Evolutionary conservation across 2,888 invertebrate genomes (phyloP).

Genomic region (Lycocerus yunnanus): DNA sequence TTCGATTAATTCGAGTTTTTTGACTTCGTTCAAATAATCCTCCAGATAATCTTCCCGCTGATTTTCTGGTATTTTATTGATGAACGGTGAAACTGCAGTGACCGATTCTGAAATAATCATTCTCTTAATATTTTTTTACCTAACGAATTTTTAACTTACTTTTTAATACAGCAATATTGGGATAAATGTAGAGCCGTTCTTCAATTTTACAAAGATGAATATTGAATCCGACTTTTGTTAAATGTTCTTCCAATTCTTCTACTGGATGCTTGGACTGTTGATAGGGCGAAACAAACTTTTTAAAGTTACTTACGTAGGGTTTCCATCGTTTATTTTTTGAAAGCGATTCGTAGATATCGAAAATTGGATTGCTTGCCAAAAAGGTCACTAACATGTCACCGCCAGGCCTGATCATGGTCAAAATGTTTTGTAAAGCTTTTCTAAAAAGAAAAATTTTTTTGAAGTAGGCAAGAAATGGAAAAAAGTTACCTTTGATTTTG

Average conservation of each 20-base stretch:
- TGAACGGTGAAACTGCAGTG: constrained; percentile 72
- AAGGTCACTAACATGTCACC: constrained; percentile 74
- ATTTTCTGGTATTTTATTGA: constrained; percentile 62
- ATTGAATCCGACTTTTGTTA: constrained; percentile 63
- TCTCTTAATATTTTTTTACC: not conserved
- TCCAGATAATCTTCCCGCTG: constrained; percentile 65
- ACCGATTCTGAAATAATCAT: constrained; percentile 64
- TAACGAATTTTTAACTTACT: constrained; percentile 38
- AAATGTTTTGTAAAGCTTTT: constrained; percentile 67
- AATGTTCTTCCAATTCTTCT: constrained; percentile 52
- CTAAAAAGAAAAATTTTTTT: constrained; percentile 54
- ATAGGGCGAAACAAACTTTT: constrained; percentile 70
- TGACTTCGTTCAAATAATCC: constrained; percentile 62
- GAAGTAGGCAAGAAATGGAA: not conserved
- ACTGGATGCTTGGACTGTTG: constrained; percentile 62
- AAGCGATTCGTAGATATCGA: constrained; percentile 69
- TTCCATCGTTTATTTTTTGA: constrained; percentile 62
- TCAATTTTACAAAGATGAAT: constrained; percentile 60
- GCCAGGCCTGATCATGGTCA: constrained; percentile 65
- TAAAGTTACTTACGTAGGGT: constrained; percentile 67
- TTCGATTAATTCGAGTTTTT: constrained; percentile 55
- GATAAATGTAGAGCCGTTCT: constrained; percentile 61
- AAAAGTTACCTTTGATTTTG: constrained; percentile 66
- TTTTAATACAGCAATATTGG: constrained; percentile 52
- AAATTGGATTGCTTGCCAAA: constrained; percentile 70